Evolutionary conservation across 1,140 invertebrate species (phyloP).

Genomic region (Ptiloglossa arizonensis): DNA sequence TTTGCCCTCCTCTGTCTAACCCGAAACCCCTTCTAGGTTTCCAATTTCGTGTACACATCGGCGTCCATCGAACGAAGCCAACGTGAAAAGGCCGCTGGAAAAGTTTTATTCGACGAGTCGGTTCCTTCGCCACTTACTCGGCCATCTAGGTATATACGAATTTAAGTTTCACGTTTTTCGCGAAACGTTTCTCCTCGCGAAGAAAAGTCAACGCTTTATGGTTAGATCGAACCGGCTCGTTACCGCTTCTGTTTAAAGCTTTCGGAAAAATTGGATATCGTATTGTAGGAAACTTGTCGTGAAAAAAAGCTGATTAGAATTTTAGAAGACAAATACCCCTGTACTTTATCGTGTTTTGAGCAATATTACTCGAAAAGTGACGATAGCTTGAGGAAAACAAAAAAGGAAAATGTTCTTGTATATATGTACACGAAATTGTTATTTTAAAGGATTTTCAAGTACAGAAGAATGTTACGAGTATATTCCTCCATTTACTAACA

Average conservation of each 20-base stretch:
- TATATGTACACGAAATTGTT: no score
- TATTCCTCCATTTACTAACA: no score
- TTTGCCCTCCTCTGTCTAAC: background rate
- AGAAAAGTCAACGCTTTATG: slow-evolving; percentile 26
- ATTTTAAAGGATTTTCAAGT: no score
- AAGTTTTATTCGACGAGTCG: slow-evolving; percentile 49
- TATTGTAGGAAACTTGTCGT: no score
- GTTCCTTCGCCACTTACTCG: slow-evolving; percentile 41
- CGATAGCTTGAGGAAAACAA: no score
- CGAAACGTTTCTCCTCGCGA: slow-evolving; percentile 24
- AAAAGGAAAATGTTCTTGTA: no score
- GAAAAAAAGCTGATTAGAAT: no score
- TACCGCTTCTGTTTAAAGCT: slow-evolving; percentile 42
- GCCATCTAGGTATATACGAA: slow-evolving; percentile 61
- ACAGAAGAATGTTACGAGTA: no score
- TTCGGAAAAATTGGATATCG: slow-evolving; percentile 55
- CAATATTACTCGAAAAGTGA: no score
- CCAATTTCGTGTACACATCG: slow-evolving; percentile 37
- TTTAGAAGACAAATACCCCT: no score
- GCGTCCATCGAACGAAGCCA: background rate
- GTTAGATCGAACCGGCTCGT: slow-evolving; percentile 35
- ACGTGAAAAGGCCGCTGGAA: slow-evolving; percentile 32
- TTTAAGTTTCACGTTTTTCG: slow-evolving; percentile 64
- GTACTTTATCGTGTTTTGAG: no score
- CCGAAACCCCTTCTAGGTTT: slow-evolving; percentile 5